These are phyloP conservation scores for Bombyx huttoni DNA, from an alignment of 2,888 invertebrate genomes.

Conservation along the genomic window DNA sequence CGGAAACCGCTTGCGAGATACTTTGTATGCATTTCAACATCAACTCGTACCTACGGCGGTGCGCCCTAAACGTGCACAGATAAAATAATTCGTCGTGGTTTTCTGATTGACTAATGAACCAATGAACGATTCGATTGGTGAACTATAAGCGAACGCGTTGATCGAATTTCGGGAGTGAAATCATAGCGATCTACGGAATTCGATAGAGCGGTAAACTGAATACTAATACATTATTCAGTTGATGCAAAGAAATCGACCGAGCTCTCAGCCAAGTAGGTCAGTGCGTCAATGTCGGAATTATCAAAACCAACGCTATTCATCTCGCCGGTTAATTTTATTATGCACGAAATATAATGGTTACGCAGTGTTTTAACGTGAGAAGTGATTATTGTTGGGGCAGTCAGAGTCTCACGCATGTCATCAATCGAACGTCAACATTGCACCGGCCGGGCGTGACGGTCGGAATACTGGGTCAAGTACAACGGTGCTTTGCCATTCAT, in stretches of 20 bases:
- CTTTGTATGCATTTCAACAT: constrained; percentile 46
- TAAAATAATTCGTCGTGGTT: constrained; percentile 3
- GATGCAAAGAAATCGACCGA: constrained; percentile 41
- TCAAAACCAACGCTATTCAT: constrained; percentile 29
- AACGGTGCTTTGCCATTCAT: constrained; percentile 70
- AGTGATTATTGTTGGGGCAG: constrained; percentile 17
- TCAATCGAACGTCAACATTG: constrained; percentile 39
- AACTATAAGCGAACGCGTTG: constrained; percentile 12
- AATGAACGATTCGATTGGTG: constrained; percentile 22
- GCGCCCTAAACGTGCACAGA: constrained; percentile 32
- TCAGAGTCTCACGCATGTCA: constrained; percentile 39
- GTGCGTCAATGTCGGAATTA: constrained; percentile 58
- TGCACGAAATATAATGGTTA: neutral
- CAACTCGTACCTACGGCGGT: constrained; percentile 16
- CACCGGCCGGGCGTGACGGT: constrained; percentile 41
- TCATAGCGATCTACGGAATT: constrained; percentile 19
- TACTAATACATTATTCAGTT: constrained; percentile 36
- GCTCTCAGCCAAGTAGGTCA: constrained; percentile 58
- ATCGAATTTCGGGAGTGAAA: constrained; percentile 34
- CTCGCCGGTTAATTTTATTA: constrained; percentile 29
- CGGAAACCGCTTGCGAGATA: constrained; percentile 57
- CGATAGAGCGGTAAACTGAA: neutral
- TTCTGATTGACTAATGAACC: neutral
- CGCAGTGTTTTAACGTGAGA: constrained; percentile 21
- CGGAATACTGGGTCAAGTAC: constrained; percentile 68